These are phyloP conservation scores for Trachelus iudaicus DNA, from an alignment of 2,888 invertebrate species.

Conservation along the genomic window DNA sequence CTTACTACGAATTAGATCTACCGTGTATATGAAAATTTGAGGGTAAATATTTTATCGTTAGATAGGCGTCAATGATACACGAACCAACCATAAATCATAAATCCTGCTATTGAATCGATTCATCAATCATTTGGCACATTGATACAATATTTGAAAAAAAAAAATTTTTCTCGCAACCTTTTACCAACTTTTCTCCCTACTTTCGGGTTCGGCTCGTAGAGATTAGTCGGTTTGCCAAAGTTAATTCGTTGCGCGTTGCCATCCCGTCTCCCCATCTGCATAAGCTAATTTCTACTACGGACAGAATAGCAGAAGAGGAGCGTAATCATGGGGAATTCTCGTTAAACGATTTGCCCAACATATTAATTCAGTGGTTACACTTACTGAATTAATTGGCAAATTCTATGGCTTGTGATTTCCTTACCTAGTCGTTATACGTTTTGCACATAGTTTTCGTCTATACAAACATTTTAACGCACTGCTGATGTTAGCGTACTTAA, in stretches of 20 bases:
- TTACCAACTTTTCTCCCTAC: neutral
- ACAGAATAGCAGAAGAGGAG: neutral
- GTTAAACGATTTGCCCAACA: constrained; percentile 50
- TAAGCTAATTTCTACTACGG: constrained; percentile 26
- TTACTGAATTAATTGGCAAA: constrained; percentile 2
- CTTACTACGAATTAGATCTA: neutral
- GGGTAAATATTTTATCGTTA: neutral
- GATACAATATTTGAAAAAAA: neutral
- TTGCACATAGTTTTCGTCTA: neutral
- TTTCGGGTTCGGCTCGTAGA: neutral
- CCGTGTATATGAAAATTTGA: neutral
- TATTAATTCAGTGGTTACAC: constrained; percentile 36
- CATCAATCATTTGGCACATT: neutral
- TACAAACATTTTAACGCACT: neutral
- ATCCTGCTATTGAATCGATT: neutral
- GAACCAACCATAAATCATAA: neutral
- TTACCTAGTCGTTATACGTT: neutral
- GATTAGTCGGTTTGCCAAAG: constrained; percentile 20
- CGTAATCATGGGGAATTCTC: constrained; percentile 1
- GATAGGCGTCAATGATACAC: neutral
- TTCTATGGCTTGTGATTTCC: constrained; percentile 12
- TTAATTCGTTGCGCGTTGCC: constrained; percentile 56
- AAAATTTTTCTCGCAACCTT: neutral
- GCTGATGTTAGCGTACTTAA: neutral
- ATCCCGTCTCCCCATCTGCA: constrained; percentile 45